These are phyloP conservation scores for Vidua macroura DNA, from an alignment of 2,113 vertebrate species.

Conservation along the genomic window DNA sequence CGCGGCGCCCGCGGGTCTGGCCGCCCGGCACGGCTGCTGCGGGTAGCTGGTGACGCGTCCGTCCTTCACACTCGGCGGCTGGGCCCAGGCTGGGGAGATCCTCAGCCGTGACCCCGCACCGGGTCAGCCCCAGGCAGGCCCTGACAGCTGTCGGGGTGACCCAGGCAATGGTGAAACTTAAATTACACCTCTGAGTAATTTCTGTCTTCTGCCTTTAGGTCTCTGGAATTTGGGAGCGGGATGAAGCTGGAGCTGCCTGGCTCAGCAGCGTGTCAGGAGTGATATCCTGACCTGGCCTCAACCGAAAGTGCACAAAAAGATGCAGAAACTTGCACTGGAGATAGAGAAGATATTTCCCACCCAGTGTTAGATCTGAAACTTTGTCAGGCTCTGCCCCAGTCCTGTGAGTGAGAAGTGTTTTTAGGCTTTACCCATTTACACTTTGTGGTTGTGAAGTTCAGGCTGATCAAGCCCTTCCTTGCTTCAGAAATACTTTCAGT, in stretches of 20 bases:
- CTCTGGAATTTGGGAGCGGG: accelerated
- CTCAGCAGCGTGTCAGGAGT: accelerated
- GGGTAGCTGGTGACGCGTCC: no score
- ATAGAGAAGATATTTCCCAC: not conserved
- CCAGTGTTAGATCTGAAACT: not conserved
- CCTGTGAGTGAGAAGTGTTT: not conserved
- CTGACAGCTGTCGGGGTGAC: not conserved
- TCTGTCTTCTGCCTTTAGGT: not conserved
- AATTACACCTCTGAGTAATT: not conserved
- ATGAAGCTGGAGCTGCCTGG: not conserved
- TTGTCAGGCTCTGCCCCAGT: not conserved
- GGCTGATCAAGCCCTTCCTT: not conserved
- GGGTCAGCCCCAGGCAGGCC: accelerated
- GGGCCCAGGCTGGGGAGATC: not conserved
- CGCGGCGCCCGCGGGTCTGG: accelerated
- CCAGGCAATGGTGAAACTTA: not conserved
- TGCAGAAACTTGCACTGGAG: not conserved
- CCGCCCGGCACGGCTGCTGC: accelerated
- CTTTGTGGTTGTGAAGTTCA: not conserved
- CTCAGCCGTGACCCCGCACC: not conserved
- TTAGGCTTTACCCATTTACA: not conserved
- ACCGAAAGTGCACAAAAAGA: not conserved
- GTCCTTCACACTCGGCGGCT: no score
- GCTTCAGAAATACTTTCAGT: not conserved
- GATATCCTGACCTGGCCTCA: not conserved